Conservation (phyloP, 2,888 invertebrate genomes). For the Cephus sareptanus region DNA sequence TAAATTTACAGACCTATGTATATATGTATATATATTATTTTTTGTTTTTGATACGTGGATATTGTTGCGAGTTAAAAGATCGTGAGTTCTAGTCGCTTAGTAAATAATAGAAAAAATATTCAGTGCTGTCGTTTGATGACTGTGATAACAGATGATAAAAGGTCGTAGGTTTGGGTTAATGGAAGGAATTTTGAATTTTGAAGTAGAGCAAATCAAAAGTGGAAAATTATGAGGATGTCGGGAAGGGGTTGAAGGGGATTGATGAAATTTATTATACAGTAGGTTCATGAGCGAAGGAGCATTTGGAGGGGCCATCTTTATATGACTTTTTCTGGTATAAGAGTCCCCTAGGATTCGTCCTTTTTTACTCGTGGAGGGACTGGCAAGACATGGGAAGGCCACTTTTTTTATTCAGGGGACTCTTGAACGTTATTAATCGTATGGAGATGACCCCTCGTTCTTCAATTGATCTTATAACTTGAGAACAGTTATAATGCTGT, state of each 20-base stretch:
- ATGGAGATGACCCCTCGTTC: not conserved
- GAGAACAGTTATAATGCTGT: not conserved
- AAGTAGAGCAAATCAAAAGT: not conserved
- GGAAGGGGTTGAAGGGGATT: no score
- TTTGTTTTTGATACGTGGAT: no score
- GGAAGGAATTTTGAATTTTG: not conserved
- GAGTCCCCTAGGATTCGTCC: not conserved
- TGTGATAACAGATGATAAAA: not conserved
- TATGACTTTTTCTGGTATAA: not conserved
- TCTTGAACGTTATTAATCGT: not conserved
- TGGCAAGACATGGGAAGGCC: no score
- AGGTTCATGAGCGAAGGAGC: not conserved
- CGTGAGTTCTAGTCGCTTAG: not conserved
- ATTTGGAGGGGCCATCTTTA: no score
- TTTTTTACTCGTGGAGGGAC: no score
- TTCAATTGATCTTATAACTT: not conserved
- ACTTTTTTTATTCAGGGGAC: not conserved
- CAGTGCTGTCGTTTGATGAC: not conserved
- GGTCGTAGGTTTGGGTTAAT: not conserved
- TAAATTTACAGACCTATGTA: no score
- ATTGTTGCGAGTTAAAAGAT: no score
- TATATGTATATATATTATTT: no score
- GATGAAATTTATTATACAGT: not conserved
- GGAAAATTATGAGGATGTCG: not conserved
- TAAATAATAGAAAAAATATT: not conserved